Base-by-base conservation (phyloP, 1,140 invertebrate genomes). In the Euwallacea fornicatus region DNA sequence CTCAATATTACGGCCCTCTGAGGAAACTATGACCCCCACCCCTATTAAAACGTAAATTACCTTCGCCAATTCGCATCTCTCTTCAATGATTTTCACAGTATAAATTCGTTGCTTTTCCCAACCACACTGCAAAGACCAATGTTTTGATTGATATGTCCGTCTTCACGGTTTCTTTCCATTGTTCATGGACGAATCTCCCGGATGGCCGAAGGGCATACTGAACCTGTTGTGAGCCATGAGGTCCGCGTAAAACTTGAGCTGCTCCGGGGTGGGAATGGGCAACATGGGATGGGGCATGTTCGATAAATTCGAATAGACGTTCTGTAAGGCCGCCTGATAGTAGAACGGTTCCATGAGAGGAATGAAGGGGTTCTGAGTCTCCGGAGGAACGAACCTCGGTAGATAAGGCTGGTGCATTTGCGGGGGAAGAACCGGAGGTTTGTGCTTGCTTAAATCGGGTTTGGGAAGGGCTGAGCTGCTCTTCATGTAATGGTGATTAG, bases 191-290 rank as follows among this genome's bases (percentile, higher is more conserved):
- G 71, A 42, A 60, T 72, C 65, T 56, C 71, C 71, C 0, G 74
- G 61, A 16, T 74, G 66, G 0, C 65, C 68, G 65, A 77, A 78
- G 16, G 74, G 78, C 42, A 68, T 74, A 54, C 69, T 64, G 8
- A 77, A 50, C 21, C 77, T 65, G 6, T 74, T 69, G 61, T 75
- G 77, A 41, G 76, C 74, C 71, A 80, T 77, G 9, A 84, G 69
- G 60, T 84, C 82, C 53, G 81, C 82, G 72, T 83, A 84, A n/a
- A 84, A 76, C 62, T 82, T 80, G 16, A 83, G 72, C 54, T 82
- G 81, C 42, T 83, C 81, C 8, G 77, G 74, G n/a, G 77, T 73
- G 10, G 79, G 76, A 11, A 79, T 68, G 10, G 76, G 73, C 53
- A 78, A 60, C 53, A 82, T 66, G 10, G 76, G 75, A 13, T 74